Evolutionary conservation across 2,888 invertebrate species (phyloP).

Genomic region (Cryptus viduatorius): DNA sequence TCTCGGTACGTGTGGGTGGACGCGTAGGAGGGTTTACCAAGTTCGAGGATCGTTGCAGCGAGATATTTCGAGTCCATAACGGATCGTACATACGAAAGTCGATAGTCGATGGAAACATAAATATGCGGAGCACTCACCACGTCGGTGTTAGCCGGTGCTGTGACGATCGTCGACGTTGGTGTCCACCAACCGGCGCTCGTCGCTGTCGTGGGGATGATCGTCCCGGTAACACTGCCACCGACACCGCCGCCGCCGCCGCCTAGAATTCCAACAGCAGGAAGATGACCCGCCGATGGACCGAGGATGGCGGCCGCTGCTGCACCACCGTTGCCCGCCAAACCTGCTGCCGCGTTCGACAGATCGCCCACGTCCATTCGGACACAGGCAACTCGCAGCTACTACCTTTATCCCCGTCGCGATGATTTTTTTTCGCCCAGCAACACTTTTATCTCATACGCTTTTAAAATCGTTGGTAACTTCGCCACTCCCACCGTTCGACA

Average conservation of each 20-base stretch:
- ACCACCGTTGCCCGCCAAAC: slow-evolving; percentile 79
- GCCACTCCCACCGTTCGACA: slow-evolving; percentile 28
- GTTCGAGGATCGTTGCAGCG: neutral
- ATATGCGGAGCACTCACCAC: slow-evolving; percentile 76
- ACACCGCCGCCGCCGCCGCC: slow-evolving; percentile 46
- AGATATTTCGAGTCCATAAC: neutral
- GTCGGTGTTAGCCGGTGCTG: slow-evolving; percentile 82
- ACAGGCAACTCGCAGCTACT: slow-evolving; percentile 52
- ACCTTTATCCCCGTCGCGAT: slow-evolving; percentile 56
- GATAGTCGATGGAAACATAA: slow-evolving; percentile 19
- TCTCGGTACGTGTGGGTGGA: neutral
- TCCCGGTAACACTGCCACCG: slow-evolving; percentile 74
- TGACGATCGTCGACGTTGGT: slow-evolving; percentile 80
- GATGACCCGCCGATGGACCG: slow-evolving; percentile 74
- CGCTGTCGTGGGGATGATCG: slow-evolving; percentile 73
- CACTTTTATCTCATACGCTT: slow-evolving; percentile 33
- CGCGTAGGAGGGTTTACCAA: neutral
- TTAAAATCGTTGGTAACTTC: slow-evolving; percentile 4
- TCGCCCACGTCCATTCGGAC: slow-evolving; percentile 83
- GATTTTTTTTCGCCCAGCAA: slow-evolving; percentile 32
- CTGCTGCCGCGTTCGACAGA: slow-evolving; percentile 77
- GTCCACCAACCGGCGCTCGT: slow-evolving; percentile 82
- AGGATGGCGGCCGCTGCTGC: slow-evolving; percentile 75
- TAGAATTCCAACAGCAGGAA: slow-evolving; percentile 62
- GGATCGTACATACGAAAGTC: neutral